Conservation (phyloP, 2,888 invertebrate species). For the Unio delphinus region DNA sequence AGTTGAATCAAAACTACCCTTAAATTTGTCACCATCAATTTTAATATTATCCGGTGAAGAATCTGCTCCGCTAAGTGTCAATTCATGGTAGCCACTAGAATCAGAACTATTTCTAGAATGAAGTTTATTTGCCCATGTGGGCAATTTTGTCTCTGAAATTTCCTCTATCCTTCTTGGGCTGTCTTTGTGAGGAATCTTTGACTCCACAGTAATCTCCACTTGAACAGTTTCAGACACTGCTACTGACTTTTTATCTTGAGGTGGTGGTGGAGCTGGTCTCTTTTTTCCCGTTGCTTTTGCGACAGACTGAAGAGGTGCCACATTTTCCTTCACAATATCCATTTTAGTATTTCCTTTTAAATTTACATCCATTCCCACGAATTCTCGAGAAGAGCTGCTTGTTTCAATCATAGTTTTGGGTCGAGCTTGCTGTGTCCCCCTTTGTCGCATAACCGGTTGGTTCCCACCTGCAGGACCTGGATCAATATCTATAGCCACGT, state of each 20-base stretch:
- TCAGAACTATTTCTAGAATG: conserved; percentile 83
- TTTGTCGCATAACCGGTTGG: conserved; percentile 7
- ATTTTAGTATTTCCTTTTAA: conserved; percentile 30
- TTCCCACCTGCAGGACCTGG: conserved; percentile 6
- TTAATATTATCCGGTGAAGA: conserved; percentile 51
- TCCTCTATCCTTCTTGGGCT: conserved; percentile 19
- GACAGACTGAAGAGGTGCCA: conserved; percentile 12
- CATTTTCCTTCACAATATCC: conserved; percentile 6
- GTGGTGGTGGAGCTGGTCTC: conserved; percentile 70
- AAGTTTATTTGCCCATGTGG: conserved; percentile 49
- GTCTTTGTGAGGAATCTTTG: conserved; percentile 20
- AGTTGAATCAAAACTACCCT: conserved; percentile 52
- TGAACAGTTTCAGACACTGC: conserved; percentile 31
- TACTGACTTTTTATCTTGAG: conserved; percentile 35
- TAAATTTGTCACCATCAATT: conserved; percentile 37
- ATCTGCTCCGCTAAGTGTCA: conserved; percentile 73
- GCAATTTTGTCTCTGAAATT: conserved; percentile 34
- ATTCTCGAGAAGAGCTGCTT: no score
- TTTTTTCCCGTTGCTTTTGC: conserved; percentile 57
- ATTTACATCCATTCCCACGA: conserved; percentile 3
- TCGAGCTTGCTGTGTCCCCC: conserved; percentile 11
- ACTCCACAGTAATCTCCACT: conserved; percentile 38
- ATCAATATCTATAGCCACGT: conserved; percentile 6
- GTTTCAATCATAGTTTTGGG: conserved; percentile 45
- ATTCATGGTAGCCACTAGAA: conserved; percentile 82